Evolutionary conservation across 2,888 invertebrate species (phyloP), one percentile per base, ranked within the genome.

Genomic region (Acanthosepion pharaonis): DNA sequence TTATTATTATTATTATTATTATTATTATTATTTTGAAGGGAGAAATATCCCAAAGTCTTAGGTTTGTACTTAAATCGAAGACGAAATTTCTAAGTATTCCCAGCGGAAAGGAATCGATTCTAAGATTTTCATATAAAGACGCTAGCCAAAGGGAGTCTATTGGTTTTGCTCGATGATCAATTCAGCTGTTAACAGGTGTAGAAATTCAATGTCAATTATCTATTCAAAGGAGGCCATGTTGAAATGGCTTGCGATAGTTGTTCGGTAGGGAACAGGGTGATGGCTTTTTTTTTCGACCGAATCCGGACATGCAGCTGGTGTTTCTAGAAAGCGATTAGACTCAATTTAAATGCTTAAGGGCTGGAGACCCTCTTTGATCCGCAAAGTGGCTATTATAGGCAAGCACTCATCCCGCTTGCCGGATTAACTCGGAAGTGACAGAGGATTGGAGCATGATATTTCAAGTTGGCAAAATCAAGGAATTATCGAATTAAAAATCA

Each of bases 301-400:
- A 33, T 15, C n/a, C 78, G n/a, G 78, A 78, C 33, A 78, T 78
- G 78, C 78, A 78, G 78, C 78, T 78, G 78, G n/a, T 15, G 33
- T 78, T 11, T n/a, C 42, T n/a, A 11, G 33, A n/a, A 78, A 78
- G n/a, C 78, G 78, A 78, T 78, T 78, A 78, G 11, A 78, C n/a
- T 78, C n/a, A 78, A 33, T 78, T 78, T 78, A 33, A 33, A 78
- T 33, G 78, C 78, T 78, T 8, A 78, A n/a, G 78, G 78, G n/a
- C 78, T n/a, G n/a, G 78, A 78, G 78, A 78, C 78, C 78, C 78
- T 78, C n/a, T 78, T 78, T 78, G 78, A 78, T 78, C 78, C 11
- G 78, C n/a, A n/a, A 78, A 78, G 78, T 78, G n/a, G 78, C 78
- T 78, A 78, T n/a, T 78, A n/a, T 78, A 33, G 78, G 78, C 78